These are phyloP conservation scores for Cossypha caffra DNA, from an alignment of 2,797 vertebrate genomes.

Conservation along the genomic window DNA sequence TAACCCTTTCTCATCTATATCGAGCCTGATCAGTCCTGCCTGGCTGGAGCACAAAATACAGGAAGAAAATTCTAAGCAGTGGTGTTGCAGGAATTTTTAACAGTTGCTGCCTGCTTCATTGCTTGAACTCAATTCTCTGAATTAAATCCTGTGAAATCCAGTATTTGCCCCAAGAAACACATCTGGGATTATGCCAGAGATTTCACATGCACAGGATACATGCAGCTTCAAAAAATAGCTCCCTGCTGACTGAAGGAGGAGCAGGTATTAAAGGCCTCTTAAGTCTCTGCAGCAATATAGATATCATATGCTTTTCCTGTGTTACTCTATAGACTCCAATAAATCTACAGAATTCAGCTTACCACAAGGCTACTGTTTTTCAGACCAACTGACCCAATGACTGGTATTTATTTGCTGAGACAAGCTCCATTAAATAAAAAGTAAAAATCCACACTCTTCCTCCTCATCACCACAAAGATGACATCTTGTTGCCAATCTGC, in stretches of 20 bases:
- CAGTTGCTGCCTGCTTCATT: background rate
- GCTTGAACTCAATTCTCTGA: background rate
- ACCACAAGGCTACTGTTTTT: conserved; percentile 54
- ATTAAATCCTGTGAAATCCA: background rate
- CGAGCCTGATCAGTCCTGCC: background rate
- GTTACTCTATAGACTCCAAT: conserved; percentile 23
- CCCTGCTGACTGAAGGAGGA: background rate
- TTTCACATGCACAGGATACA: background rate
- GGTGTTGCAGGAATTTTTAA: background rate
- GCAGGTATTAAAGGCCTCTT: conserved; percentile 17
- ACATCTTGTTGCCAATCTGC: conserved; percentile 30
- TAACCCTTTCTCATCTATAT: background rate
- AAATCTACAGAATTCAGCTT: conserved; percentile 23
- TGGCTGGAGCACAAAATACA: background rate
- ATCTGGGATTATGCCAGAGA: background rate
- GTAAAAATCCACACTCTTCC: background rate
- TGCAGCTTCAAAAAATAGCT: conserved; percentile 7
- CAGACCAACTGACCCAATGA: background rate
- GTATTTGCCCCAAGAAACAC: background rate
- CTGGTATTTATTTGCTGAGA: conserved; percentile 51
- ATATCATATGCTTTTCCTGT: background rate
- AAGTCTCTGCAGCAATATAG: conserved; percentile 29
- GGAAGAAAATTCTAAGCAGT: background rate
- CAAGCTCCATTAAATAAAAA: background rate
- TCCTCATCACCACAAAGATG: conserved; percentile 1